phyloP scores from a whole-genome alignment of 1,140 invertebrate species.

The Lepidurus couesii region DNA sequence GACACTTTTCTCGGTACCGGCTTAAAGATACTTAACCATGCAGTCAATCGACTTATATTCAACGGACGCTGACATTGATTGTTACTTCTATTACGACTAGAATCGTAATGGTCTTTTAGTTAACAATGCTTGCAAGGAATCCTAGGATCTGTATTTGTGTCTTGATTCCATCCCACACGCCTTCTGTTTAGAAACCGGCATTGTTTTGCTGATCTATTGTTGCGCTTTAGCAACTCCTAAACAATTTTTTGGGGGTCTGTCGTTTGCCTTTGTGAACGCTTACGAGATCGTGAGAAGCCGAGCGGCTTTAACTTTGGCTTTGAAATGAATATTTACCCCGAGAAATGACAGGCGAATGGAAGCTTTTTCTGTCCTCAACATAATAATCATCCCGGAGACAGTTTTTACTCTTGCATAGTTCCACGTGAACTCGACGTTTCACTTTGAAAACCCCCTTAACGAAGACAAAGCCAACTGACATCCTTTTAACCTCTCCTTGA shows the following conservation, averaged over 20 bases:
- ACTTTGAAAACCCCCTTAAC: not conserved
- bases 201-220: not conserved
- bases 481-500: constrained; percentile 22
- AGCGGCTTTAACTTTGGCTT: not conserved
- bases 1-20: not conserved
- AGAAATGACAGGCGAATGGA: not conserved
- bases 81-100: not conserved
- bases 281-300: not conserved
- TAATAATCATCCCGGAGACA: not conserved
- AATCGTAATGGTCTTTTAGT: not conserved
- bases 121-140: not conserved
- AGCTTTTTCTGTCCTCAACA: not conserved
- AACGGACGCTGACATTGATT: not conserved
- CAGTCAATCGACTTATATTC: not conserved
- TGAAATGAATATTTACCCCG: not conserved
- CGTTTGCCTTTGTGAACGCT: not conserved
- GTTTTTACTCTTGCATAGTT: not conserved
- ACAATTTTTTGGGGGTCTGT: not conserved
- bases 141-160: not conserved
- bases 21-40: constrained; percentile 15
- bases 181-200: not conserved
- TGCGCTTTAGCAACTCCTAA: not conserved
- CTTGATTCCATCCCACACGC: constrained; percentile 1
- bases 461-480: not conserved
- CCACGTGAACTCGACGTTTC: not conserved